Evolutionary conservation across 2,888 invertebrate species (phyloP).

Genomic region (Leucophenga montana): DNA sequence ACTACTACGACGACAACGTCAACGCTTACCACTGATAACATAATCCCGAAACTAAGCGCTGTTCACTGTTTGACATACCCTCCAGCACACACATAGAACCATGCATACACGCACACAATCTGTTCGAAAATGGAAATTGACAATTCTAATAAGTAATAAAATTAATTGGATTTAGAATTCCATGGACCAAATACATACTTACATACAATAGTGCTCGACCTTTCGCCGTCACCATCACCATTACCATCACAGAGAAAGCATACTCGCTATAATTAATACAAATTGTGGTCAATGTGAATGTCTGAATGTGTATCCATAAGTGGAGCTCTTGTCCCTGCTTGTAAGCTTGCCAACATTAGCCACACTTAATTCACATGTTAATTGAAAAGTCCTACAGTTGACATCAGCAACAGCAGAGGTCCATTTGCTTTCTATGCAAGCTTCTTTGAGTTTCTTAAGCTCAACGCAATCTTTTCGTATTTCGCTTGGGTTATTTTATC

Average conservation of each 20-base stretch:
- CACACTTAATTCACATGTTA: slow-evolving; percentile 58
- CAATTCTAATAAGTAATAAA: slow-evolving; percentile 47
- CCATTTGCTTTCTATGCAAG: slow-evolving; percentile 7
- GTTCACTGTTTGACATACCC: no score
- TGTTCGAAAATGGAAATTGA: slow-evolving; percentile 37
- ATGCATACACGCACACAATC: slow-evolving; percentile 17
- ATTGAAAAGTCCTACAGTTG: slow-evolving; percentile 59
- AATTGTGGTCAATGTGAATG: slow-evolving; percentile 37
- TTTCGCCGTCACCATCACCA: not conserved
- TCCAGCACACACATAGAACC: no score
- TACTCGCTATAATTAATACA: slow-evolving; percentile 50
- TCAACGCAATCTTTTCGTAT: slow-evolving; percentile 21
- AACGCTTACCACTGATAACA: slow-evolving; percentile 25
- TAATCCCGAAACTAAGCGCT: slow-evolving; percentile 31
- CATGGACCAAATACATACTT: slow-evolving; percentile 4
- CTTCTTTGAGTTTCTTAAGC: slow-evolving; percentile 11
- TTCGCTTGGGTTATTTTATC: no score
- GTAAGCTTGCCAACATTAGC: slow-evolving; percentile 35
- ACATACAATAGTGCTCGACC: not conserved
- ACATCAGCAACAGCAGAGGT: slow-evolving; percentile 27
- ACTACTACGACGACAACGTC: not conserved
- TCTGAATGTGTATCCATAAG: not conserved
- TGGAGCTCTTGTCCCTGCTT: not conserved
- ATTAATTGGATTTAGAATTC: slow-evolving; percentile 48
- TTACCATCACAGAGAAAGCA: slow-evolving; percentile 1